phyloP scores from a whole-genome alignment of 1,140 invertebrate species.

The Ptiloglossa arizonensis region DNA sequence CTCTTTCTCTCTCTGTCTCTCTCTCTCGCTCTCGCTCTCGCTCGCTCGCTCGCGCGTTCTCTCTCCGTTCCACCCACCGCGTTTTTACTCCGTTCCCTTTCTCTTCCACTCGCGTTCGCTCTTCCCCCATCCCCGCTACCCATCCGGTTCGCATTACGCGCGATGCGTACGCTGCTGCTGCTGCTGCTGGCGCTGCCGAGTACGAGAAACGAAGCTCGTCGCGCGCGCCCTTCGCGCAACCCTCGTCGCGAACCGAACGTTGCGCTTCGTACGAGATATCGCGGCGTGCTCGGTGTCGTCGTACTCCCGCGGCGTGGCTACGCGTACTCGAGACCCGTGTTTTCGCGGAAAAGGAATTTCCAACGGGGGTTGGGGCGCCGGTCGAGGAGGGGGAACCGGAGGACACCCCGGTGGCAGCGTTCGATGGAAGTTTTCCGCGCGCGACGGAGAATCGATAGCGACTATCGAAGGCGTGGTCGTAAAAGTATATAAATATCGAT shows the following conservation, averaged over 20 bases:
- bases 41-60: background rate
- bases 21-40: background rate
- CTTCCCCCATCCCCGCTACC: slow-evolving; percentile 41
- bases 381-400: too few relatives aligned
- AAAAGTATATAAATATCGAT: slow-evolving; percentile 24
- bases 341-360: too few relatives aligned
- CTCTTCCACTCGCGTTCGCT: slow-evolving; percentile 15
- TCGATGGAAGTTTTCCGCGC: background rate
- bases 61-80: background rate
- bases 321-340: too few relatives aligned
- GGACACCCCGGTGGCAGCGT: too few relatives aligned
- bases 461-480: slow-evolving; percentile 40
- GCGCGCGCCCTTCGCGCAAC: background rate
- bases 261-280: too few relatives aligned
- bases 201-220: too few relatives aligned
- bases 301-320: too few relatives aligned
- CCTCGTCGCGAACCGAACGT: too few relatives aligned
- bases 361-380: too few relatives aligned
- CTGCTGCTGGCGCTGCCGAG: too few relatives aligned
- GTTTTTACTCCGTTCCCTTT: background rate
- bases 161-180: slow-evolving; percentile 68
- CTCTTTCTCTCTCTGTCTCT: background rate
- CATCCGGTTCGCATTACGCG: slow-evolving; percentile 70
- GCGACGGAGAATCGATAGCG: slow-evolving; percentile 1
- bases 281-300: too few relatives aligned